Conservation (phyloP, 2,888 invertebrate species). For the Netelia virgata region DNA sequence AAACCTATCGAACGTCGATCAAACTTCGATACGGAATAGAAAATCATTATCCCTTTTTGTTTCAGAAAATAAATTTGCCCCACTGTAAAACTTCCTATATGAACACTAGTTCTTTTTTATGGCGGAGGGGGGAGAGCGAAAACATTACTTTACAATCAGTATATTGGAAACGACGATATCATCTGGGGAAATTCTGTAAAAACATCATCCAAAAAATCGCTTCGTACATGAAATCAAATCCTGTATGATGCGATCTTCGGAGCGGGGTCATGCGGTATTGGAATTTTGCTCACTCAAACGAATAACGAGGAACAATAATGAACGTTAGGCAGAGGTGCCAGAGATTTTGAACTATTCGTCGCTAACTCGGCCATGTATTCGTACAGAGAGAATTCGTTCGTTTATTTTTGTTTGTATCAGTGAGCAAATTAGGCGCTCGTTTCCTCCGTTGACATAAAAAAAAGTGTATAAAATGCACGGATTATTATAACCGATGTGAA, state of each 20-base stretch:
- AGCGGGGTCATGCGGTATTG: constrained; percentile 23
- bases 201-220: too few species aligned
- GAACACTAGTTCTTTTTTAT: constrained; percentile 7
- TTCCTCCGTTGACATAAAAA: neutral
- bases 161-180: too few species aligned
- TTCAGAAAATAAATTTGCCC: constrained; percentile 45
- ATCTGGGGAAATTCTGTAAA: too few species aligned
- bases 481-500: too few species aligned
- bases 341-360: constrained; percentile 29
- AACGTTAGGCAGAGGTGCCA: constrained; percentile 15
- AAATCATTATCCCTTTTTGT: constrained; percentile 33
- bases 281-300: constrained; percentile 47
- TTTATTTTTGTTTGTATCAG: neutral
- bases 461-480: too few species aligned
- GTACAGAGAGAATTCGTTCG: neutral
- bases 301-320: constrained; percentile 34
- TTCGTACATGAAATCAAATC: constrained; percentile 27
- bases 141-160: neutral
- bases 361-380: constrained; percentile 18
- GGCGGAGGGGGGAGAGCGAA: neutral
- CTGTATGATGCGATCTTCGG: constrained; percentile 8
- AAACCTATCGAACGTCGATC: constrained; percentile 33
- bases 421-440: neutral
- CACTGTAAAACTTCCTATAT: neutral
- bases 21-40: neutral